phyloP scores from a whole-genome alignment of 1,140 invertebrate species.

The Ericerus pela region DNA sequence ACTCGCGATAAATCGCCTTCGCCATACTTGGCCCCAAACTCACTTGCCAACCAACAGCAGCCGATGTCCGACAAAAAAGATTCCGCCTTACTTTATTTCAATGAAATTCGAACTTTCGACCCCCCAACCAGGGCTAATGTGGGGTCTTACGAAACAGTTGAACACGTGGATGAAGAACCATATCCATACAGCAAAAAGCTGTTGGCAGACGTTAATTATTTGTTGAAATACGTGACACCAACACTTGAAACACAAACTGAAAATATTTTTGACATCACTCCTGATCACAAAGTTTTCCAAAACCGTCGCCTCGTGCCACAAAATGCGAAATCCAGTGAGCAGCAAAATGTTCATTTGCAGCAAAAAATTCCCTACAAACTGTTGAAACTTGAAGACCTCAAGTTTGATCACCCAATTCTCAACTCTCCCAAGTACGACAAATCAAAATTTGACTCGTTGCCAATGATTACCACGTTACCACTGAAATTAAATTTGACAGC shows the following conservation, averaged over 20 bases:
- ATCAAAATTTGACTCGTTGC: no score
- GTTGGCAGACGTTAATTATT: slow-evolving; percentile 13
- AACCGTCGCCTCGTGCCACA: not conserved
- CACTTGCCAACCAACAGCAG: not conserved
- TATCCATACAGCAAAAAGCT: slow-evolving; percentile 5
- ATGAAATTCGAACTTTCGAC: not conserved
- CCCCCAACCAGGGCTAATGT: not conserved
- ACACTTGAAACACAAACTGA: not conserved
- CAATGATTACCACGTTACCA: no score
- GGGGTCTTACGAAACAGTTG: not conserved
- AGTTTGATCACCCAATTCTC: not conserved
- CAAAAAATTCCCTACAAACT: not conserved
- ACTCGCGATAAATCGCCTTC: not conserved
- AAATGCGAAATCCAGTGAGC: not conserved
- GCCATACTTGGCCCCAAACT: not conserved
- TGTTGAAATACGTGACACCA: slow-evolving; percentile 12
- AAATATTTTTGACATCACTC: not conserved
- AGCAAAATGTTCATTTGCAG: no score
- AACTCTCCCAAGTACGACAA: not conserved
- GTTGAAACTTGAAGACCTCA: not conserved
- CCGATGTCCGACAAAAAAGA: slow-evolving; percentile 2
- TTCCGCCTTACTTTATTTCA: not conserved
- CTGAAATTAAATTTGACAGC: no score
- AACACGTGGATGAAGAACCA: not conserved
- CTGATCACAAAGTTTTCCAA: not conserved